A percentile compares a stretch with the other conserved stretches of the same genome.
Evolutionary conservation across 2,113 vertebrate genomes (phyloP).

Genomic region (Grus americana): DNA sequence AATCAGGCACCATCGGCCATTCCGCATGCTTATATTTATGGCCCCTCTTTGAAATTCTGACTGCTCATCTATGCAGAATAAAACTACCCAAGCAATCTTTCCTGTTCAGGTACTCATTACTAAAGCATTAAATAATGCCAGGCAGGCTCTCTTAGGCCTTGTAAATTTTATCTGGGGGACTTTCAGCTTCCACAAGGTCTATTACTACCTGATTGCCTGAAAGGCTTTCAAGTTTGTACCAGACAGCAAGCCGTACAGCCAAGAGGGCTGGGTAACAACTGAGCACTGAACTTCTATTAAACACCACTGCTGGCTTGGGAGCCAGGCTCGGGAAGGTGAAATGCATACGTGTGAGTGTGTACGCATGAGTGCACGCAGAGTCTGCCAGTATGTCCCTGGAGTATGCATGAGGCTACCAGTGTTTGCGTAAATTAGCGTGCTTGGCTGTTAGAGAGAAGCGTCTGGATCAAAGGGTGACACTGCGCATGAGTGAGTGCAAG

Average conservation of each 20-base stretch:
- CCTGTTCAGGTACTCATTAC: slow-evolving; percentile 25
- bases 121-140: background rate
- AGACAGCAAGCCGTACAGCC: background rate
- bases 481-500: too few relatives aligned
- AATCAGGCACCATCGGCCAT: background rate
- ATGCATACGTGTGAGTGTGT: background rate
- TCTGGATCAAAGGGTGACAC: background rate
- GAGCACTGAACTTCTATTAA: background rate
- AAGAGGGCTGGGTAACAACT: background rate
- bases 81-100: slow-evolving; percentile 30
- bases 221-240: background rate
- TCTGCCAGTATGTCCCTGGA: background rate
- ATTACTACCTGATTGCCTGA: background rate
- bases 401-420: background rate
- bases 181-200: background rate
- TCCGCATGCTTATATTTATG: slow-evolving; percentile 26
- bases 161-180: slow-evolving; percentile 8
- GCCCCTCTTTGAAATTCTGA: slow-evolving; percentile 25
- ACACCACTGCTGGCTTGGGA: background rate
- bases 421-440: background rate
- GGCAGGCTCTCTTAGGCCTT: slow-evolving; percentile 1
- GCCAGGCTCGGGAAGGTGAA: background rate
- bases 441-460: background rate
- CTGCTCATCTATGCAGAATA: slow-evolving; percentile 44
- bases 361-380: background rate